A percentile compares a stretch with the other conserved stretches of the same genome.
These are phyloP conservation scores for Congeria kusceri DNA, from an alignment of 2,888 invertebrate genomes.

Conservation along the genomic window DNA sequence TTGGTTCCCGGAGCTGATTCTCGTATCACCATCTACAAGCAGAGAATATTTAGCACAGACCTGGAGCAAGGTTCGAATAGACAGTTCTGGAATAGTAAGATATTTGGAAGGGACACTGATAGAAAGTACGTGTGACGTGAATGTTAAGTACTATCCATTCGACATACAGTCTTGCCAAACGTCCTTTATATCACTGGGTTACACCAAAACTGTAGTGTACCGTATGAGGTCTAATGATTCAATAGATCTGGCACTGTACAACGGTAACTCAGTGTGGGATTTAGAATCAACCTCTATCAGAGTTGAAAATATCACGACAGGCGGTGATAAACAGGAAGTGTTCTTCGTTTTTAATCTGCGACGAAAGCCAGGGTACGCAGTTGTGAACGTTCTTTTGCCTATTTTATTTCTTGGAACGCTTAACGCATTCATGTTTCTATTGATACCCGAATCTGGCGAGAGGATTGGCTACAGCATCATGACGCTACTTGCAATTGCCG, in stretches of 20 bases:
- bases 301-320: background rate
- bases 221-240: background rate
- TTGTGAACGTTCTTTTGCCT: background rate
- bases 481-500: conserved; percentile 10
- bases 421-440: conserved; percentile 5
- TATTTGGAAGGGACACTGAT: conserved; percentile 10
- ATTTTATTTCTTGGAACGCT: background rate
- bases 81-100: background rate
- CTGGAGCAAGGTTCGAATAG: background rate
- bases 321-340: background rate
- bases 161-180: conserved; percentile 22
- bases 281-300: background rate
- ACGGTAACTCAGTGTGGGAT: background rate
- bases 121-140: conserved; percentile 11
- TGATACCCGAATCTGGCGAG: conserved; percentile 21
- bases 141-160: conserved; percentile 22
- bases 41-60: background rate
- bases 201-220: conserved; percentile 21
- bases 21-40: background rate
- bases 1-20: background rate
- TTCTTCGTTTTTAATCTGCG: background rate
- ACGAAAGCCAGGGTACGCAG: background rate
- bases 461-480: conserved; percentile 15
- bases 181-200: conserved; percentile 9
- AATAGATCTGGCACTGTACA: background rate